Evolutionary conservation across 2,113 vertebrate genomes (phyloP).

Genomic region (Amphiprion ocellaris): DNA sequence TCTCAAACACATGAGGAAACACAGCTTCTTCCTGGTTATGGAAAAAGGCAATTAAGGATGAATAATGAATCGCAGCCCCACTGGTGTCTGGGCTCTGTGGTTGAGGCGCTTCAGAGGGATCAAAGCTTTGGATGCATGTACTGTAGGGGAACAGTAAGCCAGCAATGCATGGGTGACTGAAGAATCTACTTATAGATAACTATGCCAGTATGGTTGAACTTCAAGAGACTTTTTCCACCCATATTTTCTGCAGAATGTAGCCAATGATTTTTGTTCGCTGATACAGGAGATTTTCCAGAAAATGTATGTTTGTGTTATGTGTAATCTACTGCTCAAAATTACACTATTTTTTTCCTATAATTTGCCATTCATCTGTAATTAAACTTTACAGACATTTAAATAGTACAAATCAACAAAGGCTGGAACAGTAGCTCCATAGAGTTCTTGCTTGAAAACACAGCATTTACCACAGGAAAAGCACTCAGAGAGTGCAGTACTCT

Average conservation of each 20-base stretch:
- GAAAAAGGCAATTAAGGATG: conserved; percentile 75
- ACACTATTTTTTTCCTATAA: no score
- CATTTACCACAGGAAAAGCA: no score
- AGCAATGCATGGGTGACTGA: conserved; percentile 35
- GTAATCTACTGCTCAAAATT: conserved; percentile 7
- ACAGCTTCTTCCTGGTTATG: conserved; percentile 57
- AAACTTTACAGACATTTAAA: no score
- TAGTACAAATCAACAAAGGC: no score
- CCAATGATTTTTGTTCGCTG: no score
- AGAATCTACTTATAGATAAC: conserved; percentile 32
- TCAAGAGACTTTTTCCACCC: not conserved
- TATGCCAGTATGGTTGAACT: conserved; percentile 4
- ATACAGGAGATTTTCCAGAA: not conserved
- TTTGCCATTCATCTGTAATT: no score
- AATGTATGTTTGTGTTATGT: not conserved
- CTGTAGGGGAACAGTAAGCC: conserved; percentile 9
- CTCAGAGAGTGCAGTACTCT: no score
- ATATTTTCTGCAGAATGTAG: not conserved
- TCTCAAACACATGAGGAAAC: conserved; percentile 56
- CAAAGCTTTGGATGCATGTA: conserved; percentile 48
- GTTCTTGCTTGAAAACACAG: no score
- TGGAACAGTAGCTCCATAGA: no score
- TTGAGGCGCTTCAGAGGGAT: conserved; percentile 41
- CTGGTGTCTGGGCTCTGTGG: conserved; percentile 65
- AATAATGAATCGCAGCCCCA: conserved; percentile 67